These are phyloP conservation scores for Aelia acuminata DNA, from an alignment of 2,888 invertebrate genomes.

Conservation along the genomic window DNA sequence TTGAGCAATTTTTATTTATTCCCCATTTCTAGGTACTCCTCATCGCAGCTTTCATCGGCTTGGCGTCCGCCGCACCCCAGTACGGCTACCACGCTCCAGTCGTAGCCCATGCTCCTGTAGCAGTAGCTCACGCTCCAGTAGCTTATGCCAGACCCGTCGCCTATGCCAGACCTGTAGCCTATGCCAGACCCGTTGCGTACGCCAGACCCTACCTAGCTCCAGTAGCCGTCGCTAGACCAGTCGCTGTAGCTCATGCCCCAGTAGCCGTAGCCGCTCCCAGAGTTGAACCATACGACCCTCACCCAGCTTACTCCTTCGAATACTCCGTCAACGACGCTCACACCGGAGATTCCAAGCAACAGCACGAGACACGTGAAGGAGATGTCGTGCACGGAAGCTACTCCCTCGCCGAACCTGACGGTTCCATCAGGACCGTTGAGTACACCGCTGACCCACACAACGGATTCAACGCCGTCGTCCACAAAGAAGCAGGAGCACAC, in stretches of 20 bases:
- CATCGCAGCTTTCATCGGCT: not conserved
- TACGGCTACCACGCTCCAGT: conserved; percentile 10
- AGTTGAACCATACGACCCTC: conserved; percentile 42
- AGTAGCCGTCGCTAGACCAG: not conserved
- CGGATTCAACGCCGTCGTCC: conserved; percentile 49
- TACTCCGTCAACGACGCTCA: conserved; percentile 21
- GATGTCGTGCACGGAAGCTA: conserved; percentile 48
- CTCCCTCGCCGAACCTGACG: conserved; percentile 47
- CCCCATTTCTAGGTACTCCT: not conserved
- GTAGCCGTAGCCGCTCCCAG: conserved; percentile 14
- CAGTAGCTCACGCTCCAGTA: conserved; percentile 44
- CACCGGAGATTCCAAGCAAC: conserved; percentile 48
- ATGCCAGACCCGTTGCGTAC: not conserved
- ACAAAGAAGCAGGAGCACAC: not conserved
- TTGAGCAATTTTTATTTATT: not conserved
- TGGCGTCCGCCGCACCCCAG: conserved; percentile 23
- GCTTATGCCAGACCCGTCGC: conserved; percentile 45
- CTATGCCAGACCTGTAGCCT: conserved; percentile 64
- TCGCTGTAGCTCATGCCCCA: conserved; percentile 39
- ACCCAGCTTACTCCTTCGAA: conserved; percentile 20
- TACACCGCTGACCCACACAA: conserved; percentile 49
- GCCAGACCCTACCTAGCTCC: conserved; percentile 64
- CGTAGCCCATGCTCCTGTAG: conserved; percentile 62
- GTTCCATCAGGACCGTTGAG: conserved; percentile 47
- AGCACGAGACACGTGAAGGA: conserved; percentile 33